Percentiles rank a stretch among this genome's conserved stretches.
These are phyloP conservation scores for Cettia cetti DNA, from an alignment of 2,113 vertebrate genomes.

Conservation along the genomic window DNA sequence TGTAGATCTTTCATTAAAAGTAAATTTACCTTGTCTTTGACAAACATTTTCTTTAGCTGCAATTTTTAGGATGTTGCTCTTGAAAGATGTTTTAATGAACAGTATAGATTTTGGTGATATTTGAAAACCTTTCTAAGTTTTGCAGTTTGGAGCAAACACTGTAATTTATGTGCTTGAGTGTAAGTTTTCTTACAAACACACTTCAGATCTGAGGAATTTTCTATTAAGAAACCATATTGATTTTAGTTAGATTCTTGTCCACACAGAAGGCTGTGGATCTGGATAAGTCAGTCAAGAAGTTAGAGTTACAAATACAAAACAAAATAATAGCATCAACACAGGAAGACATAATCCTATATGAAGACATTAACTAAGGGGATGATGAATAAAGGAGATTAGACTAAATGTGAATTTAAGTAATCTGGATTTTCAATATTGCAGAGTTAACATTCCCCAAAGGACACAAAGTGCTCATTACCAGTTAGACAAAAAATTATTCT, in stretches of 20 bases:
- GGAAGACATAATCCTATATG: not conserved
- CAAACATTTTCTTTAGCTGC: not conserved
- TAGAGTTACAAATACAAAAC: not conserved
- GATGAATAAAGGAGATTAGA: constrained; percentile 20
- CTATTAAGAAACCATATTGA: not conserved
- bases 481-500: not conserved
- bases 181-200: not conserved
- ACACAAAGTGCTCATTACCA: not conserved
- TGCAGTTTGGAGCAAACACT: not conserved
- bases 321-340: not conserved
- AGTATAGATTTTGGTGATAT: not conserved
- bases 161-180: not conserved
- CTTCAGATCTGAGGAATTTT: not conserved
- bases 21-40: not conserved
- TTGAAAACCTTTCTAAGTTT: not conserved
- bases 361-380: not conserved
- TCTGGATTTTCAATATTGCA: not conserved
- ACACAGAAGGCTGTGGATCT: not conserved
- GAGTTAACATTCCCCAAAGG: not conserved
- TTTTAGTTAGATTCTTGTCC: not conserved
- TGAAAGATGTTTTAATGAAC: not conserved
- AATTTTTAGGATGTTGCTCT: not conserved
- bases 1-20: not conserved
- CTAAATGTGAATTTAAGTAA: constrained; percentile 13
- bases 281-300: not conserved